Evolutionary conservation across 2,888 invertebrate species (phyloP).

Genomic region (Mimumesa dahlbomi): DNA sequence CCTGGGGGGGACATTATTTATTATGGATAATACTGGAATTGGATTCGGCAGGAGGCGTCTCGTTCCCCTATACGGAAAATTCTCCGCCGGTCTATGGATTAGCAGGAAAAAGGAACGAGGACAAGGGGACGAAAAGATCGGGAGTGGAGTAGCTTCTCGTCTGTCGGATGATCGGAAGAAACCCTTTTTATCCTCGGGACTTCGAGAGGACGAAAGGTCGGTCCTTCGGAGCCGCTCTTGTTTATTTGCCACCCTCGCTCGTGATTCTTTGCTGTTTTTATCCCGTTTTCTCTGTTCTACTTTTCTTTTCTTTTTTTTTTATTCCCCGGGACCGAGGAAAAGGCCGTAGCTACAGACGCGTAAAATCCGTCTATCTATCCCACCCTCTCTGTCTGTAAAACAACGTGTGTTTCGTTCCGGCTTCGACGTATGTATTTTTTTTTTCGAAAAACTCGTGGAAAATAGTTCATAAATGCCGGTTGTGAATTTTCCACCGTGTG

Average conservation of each 20-base stretch:
- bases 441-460: too few relatives aligned
- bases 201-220: constrained; percentile 34
- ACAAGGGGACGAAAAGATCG: constrained; percentile 26
- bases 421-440: too few relatives aligned
- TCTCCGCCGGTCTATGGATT: constrained; percentile 19
- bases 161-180: constrained; percentile 40
- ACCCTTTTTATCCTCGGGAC: constrained; percentile 49
- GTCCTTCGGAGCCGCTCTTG: constrained; percentile 23
- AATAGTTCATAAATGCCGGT: too few relatives aligned
- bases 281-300: too few relatives aligned
- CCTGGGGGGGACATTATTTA: constrained; percentile 56
- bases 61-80: constrained; percentile 1
- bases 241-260: constrained; percentile 45
- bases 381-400: too few relatives aligned
- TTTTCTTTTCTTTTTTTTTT: constrained; percentile 8
- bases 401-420: too few relatives aligned
- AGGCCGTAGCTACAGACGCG: constrained; percentile 30
- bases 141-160: constrained; percentile 33
- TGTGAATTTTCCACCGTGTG: too few relatives aligned
- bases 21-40: constrained; percentile 69
- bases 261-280: too few relatives aligned
- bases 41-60: constrained; percentile 46
- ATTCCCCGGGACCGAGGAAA: constrained; percentile 13
- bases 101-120: background rate
- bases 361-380: too few relatives aligned